phyloP scores from a whole-genome alignment of 1,140 invertebrate genomes.

The Caenorhabditis tropicalis region DNA sequence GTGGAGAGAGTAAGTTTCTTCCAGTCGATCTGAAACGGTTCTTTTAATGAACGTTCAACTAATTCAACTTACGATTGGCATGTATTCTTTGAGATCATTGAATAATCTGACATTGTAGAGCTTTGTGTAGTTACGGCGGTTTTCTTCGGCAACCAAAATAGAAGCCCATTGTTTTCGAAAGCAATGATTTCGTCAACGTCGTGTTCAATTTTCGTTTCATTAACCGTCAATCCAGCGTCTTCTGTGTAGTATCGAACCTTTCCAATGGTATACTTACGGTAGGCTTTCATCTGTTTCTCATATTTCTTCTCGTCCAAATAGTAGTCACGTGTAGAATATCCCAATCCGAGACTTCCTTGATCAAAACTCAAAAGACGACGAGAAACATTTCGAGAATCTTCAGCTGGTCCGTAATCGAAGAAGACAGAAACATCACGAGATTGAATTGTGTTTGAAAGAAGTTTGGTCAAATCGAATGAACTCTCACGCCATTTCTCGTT shows the following conservation, averaged over 20 bases:
- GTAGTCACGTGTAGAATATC: conserved; percentile 57
- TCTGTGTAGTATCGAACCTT: conserved; percentile 4
- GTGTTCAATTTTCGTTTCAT: not conserved
- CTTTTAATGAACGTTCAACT: too few species aligned
- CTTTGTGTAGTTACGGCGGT: conserved; percentile 58
- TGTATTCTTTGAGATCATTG: conserved; percentile 39
- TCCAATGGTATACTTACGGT: conserved; percentile 56
- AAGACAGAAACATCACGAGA: conserved; percentile 80
- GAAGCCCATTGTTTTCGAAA: conserved; percentile 52
- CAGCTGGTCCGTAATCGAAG: conserved; percentile 71
- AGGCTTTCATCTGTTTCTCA: conserved; percentile 54
- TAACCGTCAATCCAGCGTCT: not conserved
- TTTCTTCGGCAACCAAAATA: conserved; percentile 58
- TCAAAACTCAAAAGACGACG: not conserved
- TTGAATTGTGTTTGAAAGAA: conserved; percentile 80
- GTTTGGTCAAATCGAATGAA: conserved; percentile 80
- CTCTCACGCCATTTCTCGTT: conserved; percentile 76
- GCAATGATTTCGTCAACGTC: conserved; percentile 55
- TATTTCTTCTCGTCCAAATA: conserved; percentile 59
- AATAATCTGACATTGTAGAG: conserved; percentile 57
- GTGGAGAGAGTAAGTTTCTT: conserved; percentile 53
- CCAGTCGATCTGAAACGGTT: conserved; percentile 60
- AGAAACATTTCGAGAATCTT: conserved; percentile 73
- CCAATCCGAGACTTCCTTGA: conserved; percentile 45
- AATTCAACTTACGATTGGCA: too few species aligned